Conservation (phyloP, 1,140 invertebrate genomes). For the Penaeus japonicus region DNA sequence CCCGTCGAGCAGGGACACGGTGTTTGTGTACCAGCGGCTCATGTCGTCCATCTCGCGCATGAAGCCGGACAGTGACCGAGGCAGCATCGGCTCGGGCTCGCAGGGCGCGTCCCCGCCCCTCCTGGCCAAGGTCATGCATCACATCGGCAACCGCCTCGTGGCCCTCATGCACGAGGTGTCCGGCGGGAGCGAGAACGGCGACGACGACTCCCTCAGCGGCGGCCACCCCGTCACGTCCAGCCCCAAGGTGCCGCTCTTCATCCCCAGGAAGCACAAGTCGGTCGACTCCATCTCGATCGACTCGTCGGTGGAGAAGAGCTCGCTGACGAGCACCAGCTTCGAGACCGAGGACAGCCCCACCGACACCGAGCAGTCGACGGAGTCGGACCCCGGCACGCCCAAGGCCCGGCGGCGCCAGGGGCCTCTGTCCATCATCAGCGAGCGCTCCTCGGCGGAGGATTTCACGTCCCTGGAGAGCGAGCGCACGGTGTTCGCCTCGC, state of each 20-base stretch:
- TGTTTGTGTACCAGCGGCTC: slow-evolving; percentile 83
- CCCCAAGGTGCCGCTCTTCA: slow-evolving; percentile 65
- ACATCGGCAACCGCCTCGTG: slow-evolving; percentile 87
- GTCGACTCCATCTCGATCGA: slow-evolving; percentile 50
- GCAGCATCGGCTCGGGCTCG: slow-evolving; percentile 57
- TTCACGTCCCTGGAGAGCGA: slow-evolving; percentile 58
- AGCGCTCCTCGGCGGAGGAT: slow-evolving; percentile 57
- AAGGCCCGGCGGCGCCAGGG: slow-evolving; percentile 45
- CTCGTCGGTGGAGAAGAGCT: slow-evolving; percentile 59
- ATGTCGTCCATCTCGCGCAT: slow-evolving; percentile 56
- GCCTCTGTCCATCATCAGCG: slow-evolving; percentile 57
- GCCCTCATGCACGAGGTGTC: slow-evolving; percentile 92
- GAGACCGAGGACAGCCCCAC: slow-evolving; percentile 62
- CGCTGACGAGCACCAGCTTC: slow-evolving; percentile 60
- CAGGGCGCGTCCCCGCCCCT: slow-evolving; percentile 75
- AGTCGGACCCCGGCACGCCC: slow-evolving; percentile 60
- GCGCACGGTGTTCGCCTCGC: slow-evolving; percentile 58
- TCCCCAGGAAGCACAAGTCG: slow-evolving; percentile 65
- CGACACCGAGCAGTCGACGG: slow-evolving; percentile 61
- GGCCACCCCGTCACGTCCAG: slow-evolving; percentile 61
- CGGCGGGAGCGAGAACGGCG: slow-evolving; percentile 67
- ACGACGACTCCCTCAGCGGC: slow-evolving; percentile 56
- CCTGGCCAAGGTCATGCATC: slow-evolving; percentile 91
- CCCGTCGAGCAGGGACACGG: slow-evolving; percentile 72
- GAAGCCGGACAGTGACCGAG: slow-evolving; percentile 58